Evolutionary conservation across 1,140 invertebrate species (phyloP).

Genomic region (Neotoxoptera formosana): DNA sequence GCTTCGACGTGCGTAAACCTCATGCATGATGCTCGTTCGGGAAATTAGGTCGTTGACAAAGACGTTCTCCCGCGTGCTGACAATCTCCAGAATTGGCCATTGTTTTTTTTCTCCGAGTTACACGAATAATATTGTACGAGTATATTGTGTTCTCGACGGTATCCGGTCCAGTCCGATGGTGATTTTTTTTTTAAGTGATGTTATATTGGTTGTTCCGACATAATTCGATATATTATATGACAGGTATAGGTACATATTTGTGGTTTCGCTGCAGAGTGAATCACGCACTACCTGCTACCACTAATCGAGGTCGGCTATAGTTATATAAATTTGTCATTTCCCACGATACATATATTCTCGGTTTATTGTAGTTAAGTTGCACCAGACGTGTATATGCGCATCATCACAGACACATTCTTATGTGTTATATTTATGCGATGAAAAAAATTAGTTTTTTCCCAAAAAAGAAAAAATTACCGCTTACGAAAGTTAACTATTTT

Average conservation of each 20-base stretch:
- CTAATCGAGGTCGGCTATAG: constrained; percentile 4
- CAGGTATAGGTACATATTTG: neutral
- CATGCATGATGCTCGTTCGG: neutral
- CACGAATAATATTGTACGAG: neutral
- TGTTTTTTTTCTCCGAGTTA: constrained; percentile 18
- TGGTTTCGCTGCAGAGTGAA: neutral
- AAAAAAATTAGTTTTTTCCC: neutral
- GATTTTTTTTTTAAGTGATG: neutral
- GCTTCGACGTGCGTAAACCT: neutral
- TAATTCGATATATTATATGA: neutral
- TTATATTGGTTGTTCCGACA: neutral
- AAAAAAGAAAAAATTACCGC: neutral
- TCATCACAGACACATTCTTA: neutral
- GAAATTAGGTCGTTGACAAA: constrained; percentile 42
- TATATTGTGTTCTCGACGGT: neutral
- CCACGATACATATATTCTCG: neutral
- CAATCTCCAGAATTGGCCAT: neutral
- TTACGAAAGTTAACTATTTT: neutral
- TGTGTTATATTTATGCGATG: neutral
- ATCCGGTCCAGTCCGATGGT: neutral
- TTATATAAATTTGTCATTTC: constrained; percentile 16
- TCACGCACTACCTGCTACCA: neutral
- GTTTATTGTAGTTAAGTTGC: neutral
- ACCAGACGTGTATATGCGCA: neutral
- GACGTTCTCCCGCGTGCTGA: neutral